A percentile compares a stretch with the other conserved stretches of the same genome.
Evolutionary conservation across 2,888 invertebrate species (phyloP).

Genomic region (Unio pictorum): DNA sequence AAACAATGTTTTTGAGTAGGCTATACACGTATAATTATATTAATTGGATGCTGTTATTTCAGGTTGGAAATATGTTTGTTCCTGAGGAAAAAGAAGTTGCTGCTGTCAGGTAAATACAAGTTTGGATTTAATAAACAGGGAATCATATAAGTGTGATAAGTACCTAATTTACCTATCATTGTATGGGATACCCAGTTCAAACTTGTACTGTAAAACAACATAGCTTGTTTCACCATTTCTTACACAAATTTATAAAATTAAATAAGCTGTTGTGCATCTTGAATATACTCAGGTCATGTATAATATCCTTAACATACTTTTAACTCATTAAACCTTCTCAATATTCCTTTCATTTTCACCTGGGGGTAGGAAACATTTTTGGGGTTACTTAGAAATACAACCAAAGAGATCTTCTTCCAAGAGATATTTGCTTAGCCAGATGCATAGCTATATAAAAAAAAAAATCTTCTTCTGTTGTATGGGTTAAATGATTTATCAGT

Average conservation of each 20-base stretch:
- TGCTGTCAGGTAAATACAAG: slow-evolving; percentile 59
- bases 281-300: neutral
- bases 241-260: neutral
- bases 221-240: neutral
- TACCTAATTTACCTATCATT: neutral
- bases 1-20: neutral
- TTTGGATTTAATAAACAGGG: neutral
- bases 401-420: no score
- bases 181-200: no score
- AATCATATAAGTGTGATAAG: neutral
- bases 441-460: no score
- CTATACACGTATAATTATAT: no score
- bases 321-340: no score
- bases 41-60: slow-evolving; percentile 14
- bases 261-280: neutral
- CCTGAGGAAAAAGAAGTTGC: slow-evolving; percentile 84
- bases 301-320: no score
- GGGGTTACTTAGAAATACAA: no score
- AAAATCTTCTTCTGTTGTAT: no score
- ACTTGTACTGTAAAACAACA: neutral
- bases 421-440: no score
- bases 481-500: no score
- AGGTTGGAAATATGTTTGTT: slow-evolving; percentile 90
- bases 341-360: no score
- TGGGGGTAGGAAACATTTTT: no score